Evolutionary conservation across 2,113 vertebrate species (phyloP).

Genomic region (Austrofundulus limnaeus): DNA sequence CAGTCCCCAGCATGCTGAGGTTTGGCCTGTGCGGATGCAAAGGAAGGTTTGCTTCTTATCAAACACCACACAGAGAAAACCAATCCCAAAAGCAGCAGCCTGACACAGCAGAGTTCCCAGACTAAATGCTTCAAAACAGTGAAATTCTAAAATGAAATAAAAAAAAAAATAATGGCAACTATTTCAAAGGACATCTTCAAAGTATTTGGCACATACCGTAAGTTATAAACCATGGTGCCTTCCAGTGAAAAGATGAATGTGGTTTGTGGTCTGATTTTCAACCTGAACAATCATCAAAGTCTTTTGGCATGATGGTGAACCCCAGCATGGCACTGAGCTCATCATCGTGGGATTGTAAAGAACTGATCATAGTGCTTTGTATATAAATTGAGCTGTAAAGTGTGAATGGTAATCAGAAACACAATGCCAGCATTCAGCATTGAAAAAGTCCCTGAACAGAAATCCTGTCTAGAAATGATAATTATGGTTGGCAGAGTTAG

Average conservation of each 20-base stretch:
- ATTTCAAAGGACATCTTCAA: constrained; percentile 11
- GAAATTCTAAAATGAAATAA: constrained; percentile 10
- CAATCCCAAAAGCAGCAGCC: constrained; percentile 30
- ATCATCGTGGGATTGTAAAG: too few species aligned
- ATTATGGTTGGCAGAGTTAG: too few species aligned
- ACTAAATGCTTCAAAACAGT: constrained; percentile 20
- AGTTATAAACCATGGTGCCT: background rate
- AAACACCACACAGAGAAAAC: constrained; percentile 32
- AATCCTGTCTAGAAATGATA: too few species aligned
- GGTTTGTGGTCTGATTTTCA: background rate
- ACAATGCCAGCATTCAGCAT: too few species aligned
- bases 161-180: background rate
- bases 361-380: too few species aligned
- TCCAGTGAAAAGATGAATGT: background rate
- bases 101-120: constrained; percentile 1
- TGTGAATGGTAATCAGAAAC: too few species aligned
- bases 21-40: constrained; percentile 41
- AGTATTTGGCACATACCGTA: too few species aligned
- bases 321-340: too few species aligned
- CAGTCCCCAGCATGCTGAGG: constrained; percentile 13
- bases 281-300: too few species aligned
- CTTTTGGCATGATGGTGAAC: too few species aligned
- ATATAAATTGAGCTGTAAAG: too few species aligned
- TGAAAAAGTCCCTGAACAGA: too few species aligned
- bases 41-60: constrained; percentile 44